Percentiles rank a stretch among this genome's conserved stretches.
phyloP scores from a whole-genome alignment of 2,797 vertebrate species.

The Pampus argenteus region DNA sequence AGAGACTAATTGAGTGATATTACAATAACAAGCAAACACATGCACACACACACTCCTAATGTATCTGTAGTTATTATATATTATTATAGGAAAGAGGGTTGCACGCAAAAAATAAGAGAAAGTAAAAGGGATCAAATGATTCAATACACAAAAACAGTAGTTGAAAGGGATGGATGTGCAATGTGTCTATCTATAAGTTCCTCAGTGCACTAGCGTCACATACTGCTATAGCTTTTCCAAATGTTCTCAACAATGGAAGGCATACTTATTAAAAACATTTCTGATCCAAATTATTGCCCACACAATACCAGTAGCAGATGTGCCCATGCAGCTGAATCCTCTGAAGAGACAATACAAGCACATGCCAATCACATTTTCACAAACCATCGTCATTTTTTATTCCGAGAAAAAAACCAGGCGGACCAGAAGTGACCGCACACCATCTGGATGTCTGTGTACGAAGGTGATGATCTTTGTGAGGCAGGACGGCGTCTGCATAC shows the following conservation, averaged over 20 bases:
- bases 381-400: slow-evolving; percentile 34
- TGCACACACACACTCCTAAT: too few relatives aligned
- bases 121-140: neutral
- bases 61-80: too few relatives aligned
- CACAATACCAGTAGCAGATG: neutral
- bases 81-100: neutral
- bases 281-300: neutral
- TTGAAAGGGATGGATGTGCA: neutral
- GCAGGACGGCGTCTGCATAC: slow-evolving; percentile 38
- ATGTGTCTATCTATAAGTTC: too few relatives aligned
- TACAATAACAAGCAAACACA: neutral
- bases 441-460: slow-evolving; percentile 55
- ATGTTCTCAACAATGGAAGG: too few relatives aligned
- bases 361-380: slow-evolving; percentile 15
- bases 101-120: neutral
- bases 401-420: slow-evolving; percentile 31
- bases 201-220: neutral
- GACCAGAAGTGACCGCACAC: slow-evolving; percentile 28
- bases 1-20: too few relatives aligned
- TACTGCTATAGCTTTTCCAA: neutral
- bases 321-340: neutral
- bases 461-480: slow-evolving; percentile 38
- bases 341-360: neutral
- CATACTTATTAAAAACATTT: neutral
- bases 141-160: too few relatives aligned